These are phyloP conservation scores for Alca torda DNA, from an alignment of 2,797 vertebrate genomes.

Conservation along the genomic window DNA sequence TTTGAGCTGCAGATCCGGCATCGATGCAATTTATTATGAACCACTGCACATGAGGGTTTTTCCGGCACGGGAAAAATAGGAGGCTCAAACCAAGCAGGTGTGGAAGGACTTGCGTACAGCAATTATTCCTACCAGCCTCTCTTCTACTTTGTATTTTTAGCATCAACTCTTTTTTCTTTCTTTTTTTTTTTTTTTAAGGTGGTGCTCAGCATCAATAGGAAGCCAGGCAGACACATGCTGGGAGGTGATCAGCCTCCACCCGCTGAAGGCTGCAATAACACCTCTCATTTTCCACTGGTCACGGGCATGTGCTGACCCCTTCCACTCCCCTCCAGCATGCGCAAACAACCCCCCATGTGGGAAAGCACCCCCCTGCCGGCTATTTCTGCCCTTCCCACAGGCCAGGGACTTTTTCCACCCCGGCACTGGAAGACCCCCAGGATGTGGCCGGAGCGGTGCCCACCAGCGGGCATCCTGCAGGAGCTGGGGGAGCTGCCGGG, in stretches of 20 bases:
- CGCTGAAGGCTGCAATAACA: neutral
- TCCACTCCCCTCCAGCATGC: neutral
- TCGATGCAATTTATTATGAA: neutral
- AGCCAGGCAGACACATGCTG: accelerated
- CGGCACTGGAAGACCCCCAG: neutral
- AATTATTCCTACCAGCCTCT: neutral
- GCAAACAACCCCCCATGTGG: accelerated
- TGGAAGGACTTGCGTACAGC: accelerated
- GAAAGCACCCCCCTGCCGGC: neutral
- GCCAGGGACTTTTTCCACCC: neutral
- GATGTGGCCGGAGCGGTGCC: accelerated
- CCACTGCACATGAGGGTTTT: accelerated
- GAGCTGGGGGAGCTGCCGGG: neutral
- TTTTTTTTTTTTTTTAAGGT: neutral
- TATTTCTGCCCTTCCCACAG: neutral
- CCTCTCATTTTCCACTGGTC: neutral
- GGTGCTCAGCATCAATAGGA: neutral
- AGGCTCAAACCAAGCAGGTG: neutral
- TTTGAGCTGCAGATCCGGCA: accelerated
- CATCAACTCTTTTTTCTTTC: neutral
- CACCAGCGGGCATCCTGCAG: neutral
- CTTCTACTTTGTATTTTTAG: conserved; percentile 22
- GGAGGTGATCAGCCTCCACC: neutral
- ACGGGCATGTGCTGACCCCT: accelerated
- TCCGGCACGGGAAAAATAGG: accelerated